Conservation (phyloP, 2,113 vertebrate genomes). For the Semicossyphus pulcher region DNA sequence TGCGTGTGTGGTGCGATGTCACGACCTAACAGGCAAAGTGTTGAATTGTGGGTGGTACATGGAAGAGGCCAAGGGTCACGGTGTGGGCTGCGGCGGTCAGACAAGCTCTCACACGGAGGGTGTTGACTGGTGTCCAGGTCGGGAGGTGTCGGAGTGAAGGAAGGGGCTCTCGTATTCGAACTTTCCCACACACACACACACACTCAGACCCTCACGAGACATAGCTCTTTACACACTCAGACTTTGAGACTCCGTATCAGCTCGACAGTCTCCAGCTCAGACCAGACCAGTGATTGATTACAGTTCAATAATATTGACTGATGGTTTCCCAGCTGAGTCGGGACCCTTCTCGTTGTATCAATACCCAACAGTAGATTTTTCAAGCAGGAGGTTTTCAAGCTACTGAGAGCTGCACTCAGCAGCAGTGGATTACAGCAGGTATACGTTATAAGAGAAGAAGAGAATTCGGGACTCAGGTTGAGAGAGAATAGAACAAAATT, state of each 20-base stretch:
- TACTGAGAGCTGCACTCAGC: conserved; percentile 16
- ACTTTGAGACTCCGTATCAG: conserved; percentile 69
- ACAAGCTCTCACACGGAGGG: conserved; percentile 49
- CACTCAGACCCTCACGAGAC: conserved; percentile 46
- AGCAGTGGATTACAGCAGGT: conserved; percentile 15
- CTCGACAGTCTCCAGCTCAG: conserved; percentile 50
- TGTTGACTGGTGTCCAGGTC: conserved; percentile 60
- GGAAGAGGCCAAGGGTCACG: conserved; percentile 15
- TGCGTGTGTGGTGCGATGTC: conserved; percentile 37
- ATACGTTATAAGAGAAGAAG: neutral
- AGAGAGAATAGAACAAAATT: neutral
- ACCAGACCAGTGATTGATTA: conserved; percentile 72
- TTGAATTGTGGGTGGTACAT: conserved; percentile 18
- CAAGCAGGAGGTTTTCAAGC: conserved; percentile 22
- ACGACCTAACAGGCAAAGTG: conserved; percentile 27
- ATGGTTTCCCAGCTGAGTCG: conserved; percentile 58
- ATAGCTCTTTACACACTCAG: conserved; percentile 56
- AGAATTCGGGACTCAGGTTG: neutral
- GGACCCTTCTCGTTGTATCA: conserved; percentile 56
- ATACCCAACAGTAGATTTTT: conserved; percentile 27
- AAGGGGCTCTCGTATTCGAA: conserved; percentile 23
- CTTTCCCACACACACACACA: conserved; percentile 47
- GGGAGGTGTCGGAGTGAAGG: conserved; percentile 46
- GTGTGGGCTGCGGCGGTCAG: conserved; percentile 38
- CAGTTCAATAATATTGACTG: conserved; percentile 73